phyloP scores from a whole-genome alignment of 2,888 invertebrate species.

The Lycocerus yunnanus region DNA sequence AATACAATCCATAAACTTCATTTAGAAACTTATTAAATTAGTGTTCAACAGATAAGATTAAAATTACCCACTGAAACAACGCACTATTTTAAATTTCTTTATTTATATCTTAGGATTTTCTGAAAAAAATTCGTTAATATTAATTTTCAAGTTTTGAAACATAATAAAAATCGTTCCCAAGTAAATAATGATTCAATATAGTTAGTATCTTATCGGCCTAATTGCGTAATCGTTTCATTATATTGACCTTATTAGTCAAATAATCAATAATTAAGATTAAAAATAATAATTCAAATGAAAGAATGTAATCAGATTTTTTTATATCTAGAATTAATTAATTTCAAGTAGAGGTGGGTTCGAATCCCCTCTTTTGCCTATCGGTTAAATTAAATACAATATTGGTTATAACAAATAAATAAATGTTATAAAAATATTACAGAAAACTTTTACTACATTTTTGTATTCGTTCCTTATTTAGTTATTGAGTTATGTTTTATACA shows the following conservation, averaged over 20 bases:
- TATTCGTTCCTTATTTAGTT: neutral
- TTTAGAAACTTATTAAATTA: conserved; percentile 8
- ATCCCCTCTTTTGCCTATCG: neutral
- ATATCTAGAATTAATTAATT: neutral
- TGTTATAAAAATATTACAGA: neutral
- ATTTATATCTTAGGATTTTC: neutral
- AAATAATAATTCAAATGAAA: neutral
- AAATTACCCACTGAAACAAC: neutral
- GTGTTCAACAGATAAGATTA: neutral
- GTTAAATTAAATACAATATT: neutral
- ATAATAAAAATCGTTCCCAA: too few relatives aligned
- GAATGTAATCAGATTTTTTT: neutral
- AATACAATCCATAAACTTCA: conserved; percentile 9
- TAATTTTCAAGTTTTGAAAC: too few relatives aligned
- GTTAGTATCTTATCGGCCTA: neutral
- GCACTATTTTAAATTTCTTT: neutral
- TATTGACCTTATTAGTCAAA: neutral
- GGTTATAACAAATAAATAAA: neutral
- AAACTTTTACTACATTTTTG: neutral
- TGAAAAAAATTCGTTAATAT: too few relatives aligned
- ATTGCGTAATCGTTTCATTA: neutral
- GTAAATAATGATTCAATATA: too few relatives aligned
- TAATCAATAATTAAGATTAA: neutral
- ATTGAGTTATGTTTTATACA: neutral
- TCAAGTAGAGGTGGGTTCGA: neutral